Conservation (phyloP, 2,797 vertebrate species). For the Etheostoma nigrum region DNA sequence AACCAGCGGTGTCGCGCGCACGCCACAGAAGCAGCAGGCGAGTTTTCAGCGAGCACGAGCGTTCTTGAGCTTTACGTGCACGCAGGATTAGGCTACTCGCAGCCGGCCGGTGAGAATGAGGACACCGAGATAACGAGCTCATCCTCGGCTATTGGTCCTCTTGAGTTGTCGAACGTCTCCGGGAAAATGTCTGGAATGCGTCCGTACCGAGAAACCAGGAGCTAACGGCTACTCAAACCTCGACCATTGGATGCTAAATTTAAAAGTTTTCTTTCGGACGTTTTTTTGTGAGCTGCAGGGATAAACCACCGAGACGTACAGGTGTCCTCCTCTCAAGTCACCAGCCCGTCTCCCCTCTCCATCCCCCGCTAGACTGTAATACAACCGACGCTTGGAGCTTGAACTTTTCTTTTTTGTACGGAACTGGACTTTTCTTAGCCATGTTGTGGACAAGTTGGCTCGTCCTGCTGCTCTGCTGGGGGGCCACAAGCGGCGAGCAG, state of each 20-base stretch:
- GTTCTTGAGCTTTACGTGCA: conserved; percentile 46
- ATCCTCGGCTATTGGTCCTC: conserved; percentile 15
- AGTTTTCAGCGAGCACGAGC: conserved; percentile 51
- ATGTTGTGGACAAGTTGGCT: conserved; percentile 87
- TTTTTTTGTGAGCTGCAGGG: conserved; percentile 28
- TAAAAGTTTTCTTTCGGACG: conserved; percentile 26
- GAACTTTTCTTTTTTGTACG: neutral
- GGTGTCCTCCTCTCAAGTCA: conserved; percentile 54
- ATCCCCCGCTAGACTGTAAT: conserved; percentile 10
- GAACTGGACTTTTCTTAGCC: conserved; percentile 65
- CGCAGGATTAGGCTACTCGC: conserved; percentile 55
- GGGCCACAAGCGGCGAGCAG: conserved; percentile 77
- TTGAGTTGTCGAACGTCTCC: neutral
- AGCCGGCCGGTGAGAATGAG: conserved; percentile 38
- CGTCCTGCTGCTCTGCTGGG: conserved; percentile 84
- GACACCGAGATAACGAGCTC: conserved; percentile 37
- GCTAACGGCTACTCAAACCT: conserved; percentile 37
- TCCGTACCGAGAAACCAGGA: conserved; percentile 35
- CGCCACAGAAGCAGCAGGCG: conserved; percentile 30
- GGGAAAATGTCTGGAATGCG: conserved; percentile 52
- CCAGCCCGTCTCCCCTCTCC: conserved; percentile 20
- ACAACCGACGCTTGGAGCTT: conserved; percentile 1
- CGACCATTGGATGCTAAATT: conserved; percentile 29
- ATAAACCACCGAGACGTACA: conserved; percentile 51
- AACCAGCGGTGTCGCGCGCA: conserved; percentile 29